These are phyloP conservation scores for Netelia virgata DNA, from an alignment of 2,888 invertebrate species.

Conservation along the genomic window DNA sequence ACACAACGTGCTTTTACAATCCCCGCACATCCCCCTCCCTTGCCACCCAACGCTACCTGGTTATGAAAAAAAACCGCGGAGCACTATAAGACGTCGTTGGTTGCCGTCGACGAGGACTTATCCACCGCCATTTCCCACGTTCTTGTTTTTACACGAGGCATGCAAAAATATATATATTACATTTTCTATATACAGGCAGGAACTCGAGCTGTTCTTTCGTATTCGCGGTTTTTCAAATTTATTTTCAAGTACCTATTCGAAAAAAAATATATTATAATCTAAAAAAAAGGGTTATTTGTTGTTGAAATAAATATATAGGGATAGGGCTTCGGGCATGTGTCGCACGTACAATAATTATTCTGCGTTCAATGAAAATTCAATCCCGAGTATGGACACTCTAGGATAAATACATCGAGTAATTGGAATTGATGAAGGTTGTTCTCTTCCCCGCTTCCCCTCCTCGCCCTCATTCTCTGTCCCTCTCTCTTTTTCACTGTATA, in stretches of 20 bases:
- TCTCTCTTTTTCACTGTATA: slow-evolving; percentile 28
- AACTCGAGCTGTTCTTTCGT: no score
- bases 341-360: slow-evolving; percentile 53
- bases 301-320: not conserved
- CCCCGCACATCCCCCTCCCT: no score
- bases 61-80: slow-evolving; percentile 38
- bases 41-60: not conserved
- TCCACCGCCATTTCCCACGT: no score
- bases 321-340: not conserved
- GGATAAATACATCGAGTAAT: slow-evolving; percentile 61
- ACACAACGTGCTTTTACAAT: slow-evolving; percentile 30
- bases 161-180: no score
- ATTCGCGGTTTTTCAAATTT: no score
- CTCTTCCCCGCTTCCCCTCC: not conserved
- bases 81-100: slow-evolving; percentile 7
- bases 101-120: no score
- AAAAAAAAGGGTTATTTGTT: not conserved
- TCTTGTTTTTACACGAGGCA: no score
- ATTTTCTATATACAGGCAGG: no score
- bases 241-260: no score
- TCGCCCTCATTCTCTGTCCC: slow-evolving; percentile 15
- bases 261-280: no score
- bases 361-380: slow-evolving; percentile 57
- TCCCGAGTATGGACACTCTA: slow-evolving; percentile 35
- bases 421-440: slow-evolving; percentile 54